Percentiles rank a stretch among this genome's conserved stretches.
Evolutionary conservation across 23 tunicate genomes (phyloP).

Genomic region (Trididemnum miniatum): DNA sequence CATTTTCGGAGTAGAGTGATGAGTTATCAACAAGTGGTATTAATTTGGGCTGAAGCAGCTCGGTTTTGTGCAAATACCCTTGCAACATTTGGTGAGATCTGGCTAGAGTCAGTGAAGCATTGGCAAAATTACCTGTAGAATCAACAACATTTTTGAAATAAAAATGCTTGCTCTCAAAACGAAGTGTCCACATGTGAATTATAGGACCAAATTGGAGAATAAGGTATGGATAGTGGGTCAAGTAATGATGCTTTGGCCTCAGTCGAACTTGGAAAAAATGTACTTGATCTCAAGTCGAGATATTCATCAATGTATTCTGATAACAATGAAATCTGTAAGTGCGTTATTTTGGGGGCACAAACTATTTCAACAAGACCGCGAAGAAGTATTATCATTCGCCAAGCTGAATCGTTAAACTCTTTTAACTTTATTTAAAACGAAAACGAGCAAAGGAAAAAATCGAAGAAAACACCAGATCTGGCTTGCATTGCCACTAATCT

Average conservation of each 20-base stretch:
- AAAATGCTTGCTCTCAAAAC: conserved; percentile 58
- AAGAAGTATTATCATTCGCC: conserved; percentile 24
- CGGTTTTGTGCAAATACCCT: conserved; percentile 4
- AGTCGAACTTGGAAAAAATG: conserved; percentile 24
- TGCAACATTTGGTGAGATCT: conserved; percentile 42
- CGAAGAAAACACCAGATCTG: conserved; percentile 55
- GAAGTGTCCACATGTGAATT: conserved; percentile 45
- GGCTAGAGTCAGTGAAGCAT: conserved; percentile 36
- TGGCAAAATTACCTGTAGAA: conserved; percentile 31
- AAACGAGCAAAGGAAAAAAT: conserved; percentile 44
- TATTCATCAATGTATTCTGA: conserved; percentile 18
- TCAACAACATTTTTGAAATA: conserved; percentile 40
- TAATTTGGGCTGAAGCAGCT: not conserved
- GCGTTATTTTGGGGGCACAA: conserved; percentile 11
- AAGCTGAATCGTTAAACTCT: conserved; percentile 29
- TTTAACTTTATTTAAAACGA: not conserved
- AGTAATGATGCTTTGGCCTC: conserved; percentile 60
- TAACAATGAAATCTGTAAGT: not conserved
- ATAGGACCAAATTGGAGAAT: conserved; percentile 56
- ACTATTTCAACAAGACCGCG: conserved; percentile 16
- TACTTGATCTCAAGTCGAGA: not conserved
- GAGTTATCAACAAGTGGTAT: not conserved
- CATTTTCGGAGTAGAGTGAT: not conserved
- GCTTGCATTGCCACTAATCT: conserved; percentile 39
- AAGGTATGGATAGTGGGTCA: conserved; percentile 41